Base-by-base conservation (phyloP, 2,888 invertebrate species). In the Xiphydria camelus region DNA sequence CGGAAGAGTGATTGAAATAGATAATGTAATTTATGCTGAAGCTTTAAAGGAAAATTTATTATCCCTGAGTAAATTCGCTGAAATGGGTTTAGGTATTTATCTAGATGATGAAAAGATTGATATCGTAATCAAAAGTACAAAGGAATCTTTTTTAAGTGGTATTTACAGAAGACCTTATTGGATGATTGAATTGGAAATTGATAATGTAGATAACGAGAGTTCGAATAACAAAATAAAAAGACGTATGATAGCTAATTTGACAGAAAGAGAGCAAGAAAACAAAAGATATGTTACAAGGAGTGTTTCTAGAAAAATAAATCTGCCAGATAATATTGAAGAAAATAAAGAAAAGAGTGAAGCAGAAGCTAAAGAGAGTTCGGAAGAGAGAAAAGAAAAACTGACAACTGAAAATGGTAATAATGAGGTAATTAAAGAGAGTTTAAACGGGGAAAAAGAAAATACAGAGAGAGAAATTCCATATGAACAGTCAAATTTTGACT, bases 401-500 rank as follows among this genome's bases (percentile, higher is more conserved):
- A n/a, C n/a, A n/a, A n/a, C n/a, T n/a, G n/a, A 7, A 22, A 22
- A 22, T 22, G 22, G 7, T 5, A 22, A 22, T 22, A 22, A 5
- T 22, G 7, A 22, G 5, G 22, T 22, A 7, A 22, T 22, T 22
- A 22, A 22, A 22, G 22, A 22, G 22, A 7, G 5, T 6, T 6
- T 22, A 22, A 7, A 22, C 5, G 7, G 22, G 7, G 22, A 31
- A 6, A 7, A 22, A 7, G 22, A 6, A 7, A 22, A 7, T 7
- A 22, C 5, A 22, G 22, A 22, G 7, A 22, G n/a, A n/a, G n/a
- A 31, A 31, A 10, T 31, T n/a, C 25, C 14, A 33, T 32, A 32
- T 42, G 25, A 45, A 23, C 41, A 49, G 26, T 49, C 33, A 18
- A 38, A 38, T 25, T 38, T 38, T 18, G 38, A 38, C 18, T 10